phyloP scores from a whole-genome alignment of 2,113 vertebrate genomes.

The Chrysochloris asiatica region DNA sequence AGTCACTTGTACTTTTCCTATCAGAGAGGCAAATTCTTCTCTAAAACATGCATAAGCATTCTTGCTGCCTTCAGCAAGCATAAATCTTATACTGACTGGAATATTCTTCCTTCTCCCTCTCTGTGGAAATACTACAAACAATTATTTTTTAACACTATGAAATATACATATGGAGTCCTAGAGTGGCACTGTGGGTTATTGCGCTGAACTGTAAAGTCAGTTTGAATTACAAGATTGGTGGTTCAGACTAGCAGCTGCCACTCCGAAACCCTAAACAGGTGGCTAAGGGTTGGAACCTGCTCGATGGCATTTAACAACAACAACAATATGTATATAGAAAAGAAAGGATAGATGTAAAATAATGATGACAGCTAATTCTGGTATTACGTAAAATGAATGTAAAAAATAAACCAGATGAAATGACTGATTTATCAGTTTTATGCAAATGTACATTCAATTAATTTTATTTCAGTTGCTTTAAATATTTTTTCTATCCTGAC shows the following conservation, averaged over 20 bases:
- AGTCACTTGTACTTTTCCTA: conserved; percentile 71
- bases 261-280: no score
- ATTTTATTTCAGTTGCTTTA: conserved; percentile 70
- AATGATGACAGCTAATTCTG: conserved; percentile 50
- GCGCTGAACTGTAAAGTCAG: no score
- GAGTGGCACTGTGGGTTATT: no score
- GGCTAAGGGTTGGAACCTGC: no score
- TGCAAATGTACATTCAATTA: conserved; percentile 60
- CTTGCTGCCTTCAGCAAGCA: conserved; percentile 57
- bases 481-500: conserved; percentile 63
- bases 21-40: conserved; percentile 50
- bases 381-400: conserved; percentile 32
- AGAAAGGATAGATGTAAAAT: conserved; percentile 28
- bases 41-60: conserved; percentile 42
- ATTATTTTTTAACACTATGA: conserved; percentile 45
- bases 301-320: no score
- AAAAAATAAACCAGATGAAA: conserved; percentile 56
- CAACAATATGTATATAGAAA: not conserved
- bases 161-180: no score
- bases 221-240: no score
- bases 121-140: conserved; percentile 44
- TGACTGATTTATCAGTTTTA: conserved; percentile 13
- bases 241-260: no score
- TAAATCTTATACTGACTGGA: conserved; percentile 44
- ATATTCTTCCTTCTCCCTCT: conserved; percentile 21